phyloP scores from a whole-genome alignment of 2,113 vertebrate species.

The Sterna hirundo region DNA sequence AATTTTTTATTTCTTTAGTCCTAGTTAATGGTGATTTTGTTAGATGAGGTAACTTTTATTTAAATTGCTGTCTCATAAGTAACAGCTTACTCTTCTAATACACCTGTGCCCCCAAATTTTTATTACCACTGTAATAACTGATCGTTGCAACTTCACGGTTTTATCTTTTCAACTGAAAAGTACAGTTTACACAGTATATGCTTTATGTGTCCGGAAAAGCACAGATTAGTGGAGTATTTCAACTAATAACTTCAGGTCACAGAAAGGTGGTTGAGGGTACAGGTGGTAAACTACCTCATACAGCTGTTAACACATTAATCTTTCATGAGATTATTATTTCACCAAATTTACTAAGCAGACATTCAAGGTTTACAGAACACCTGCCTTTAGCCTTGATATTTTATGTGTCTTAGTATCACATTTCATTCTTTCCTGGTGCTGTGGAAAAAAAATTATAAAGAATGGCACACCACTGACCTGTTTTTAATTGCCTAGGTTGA shows the following conservation, averaged over 20 bases:
- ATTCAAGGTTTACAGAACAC: neutral
- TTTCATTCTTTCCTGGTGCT: neutral
- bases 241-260: neutral
- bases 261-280: neutral
- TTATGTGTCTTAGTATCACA: neutral
- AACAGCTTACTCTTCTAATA: neutral
- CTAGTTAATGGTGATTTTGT: neutral
- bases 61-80: neutral
- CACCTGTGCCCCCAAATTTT: neutral
- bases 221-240: neutral
- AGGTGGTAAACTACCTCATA: neutral
- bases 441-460: neutral
- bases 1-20: neutral
- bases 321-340: neutral
- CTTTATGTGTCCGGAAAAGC: neutral
- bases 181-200: neutral
- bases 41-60: neutral
- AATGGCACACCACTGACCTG: neutral
- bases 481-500: neutral
- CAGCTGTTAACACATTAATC: neutral
- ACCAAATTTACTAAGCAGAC: neutral
- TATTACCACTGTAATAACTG: neutral
- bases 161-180: neutral
- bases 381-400: neutral
- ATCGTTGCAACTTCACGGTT: neutral